Evolutionary conservation across 2,888 invertebrate genomes (phyloP).

Genomic region (Platypus cylindrus): DNA sequence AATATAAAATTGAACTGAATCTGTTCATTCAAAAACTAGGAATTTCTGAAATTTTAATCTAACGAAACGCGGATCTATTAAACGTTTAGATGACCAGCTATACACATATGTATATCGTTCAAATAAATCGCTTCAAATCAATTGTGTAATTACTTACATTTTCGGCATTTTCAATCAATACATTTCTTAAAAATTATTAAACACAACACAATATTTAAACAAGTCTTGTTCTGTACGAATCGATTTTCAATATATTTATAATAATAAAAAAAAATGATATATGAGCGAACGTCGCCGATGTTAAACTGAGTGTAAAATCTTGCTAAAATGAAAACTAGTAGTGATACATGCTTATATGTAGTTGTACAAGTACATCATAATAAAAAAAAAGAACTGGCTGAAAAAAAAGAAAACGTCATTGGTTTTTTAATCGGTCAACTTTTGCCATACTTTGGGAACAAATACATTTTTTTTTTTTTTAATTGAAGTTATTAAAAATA

Average conservation of each 20-base stretch:
- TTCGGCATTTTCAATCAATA: conserved; percentile 9
- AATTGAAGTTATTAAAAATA: too few species aligned
- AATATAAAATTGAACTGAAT: too few species aligned
- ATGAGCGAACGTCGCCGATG: conserved; percentile 11
- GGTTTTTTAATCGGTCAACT: conserved; percentile 13
- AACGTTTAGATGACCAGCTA: too few species aligned
- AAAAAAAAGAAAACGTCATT: conserved; percentile 13
- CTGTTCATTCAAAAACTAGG: too few species aligned
- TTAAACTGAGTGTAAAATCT: conserved; percentile 14
- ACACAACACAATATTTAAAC: conserved; percentile 6
- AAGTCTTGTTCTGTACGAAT: conserved; percentile 5
- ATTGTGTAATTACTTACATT: conserved; percentile 10
- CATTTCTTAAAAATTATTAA: conserved; percentile 6
- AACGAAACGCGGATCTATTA: too few species aligned
- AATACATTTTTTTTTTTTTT: too few species aligned
- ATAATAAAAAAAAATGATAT: too few species aligned
- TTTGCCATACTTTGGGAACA: conserved; percentile 11
- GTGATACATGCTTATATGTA: conserved; percentile 12
- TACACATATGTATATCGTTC: too few species aligned
- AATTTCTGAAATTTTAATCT: too few species aligned
- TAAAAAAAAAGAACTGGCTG: conserved; percentile 13
- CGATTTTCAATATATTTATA: too few species aligned
- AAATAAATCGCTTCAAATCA: background rate
- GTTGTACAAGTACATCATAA: conserved; percentile 16
- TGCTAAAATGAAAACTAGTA: conserved; percentile 12